Base-by-base conservation (phyloP, 2,113 vertebrate species). In the Chaetops frenatus region DNA sequence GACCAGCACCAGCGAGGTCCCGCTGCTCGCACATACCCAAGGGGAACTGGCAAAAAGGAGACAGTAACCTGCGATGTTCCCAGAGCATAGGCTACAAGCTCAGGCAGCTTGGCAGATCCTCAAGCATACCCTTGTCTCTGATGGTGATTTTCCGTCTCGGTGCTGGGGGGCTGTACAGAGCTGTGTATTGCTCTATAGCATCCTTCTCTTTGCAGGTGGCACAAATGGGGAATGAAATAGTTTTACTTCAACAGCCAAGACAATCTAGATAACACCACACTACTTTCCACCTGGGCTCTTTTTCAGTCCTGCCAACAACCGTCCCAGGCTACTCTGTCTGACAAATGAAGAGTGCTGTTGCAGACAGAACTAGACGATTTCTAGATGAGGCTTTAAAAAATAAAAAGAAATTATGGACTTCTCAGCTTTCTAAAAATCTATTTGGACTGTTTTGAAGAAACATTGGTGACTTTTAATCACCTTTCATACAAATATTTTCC, bases 21-120 rank as follows among this genome's bases (percentile, higher is more conserved):
- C 0, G 0, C 24, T 1, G 2, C 24, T 65, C 42, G 28, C 60
- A 56, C 40, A 57, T 1, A 48, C 0, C 2, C 38, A 38, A 19
- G 12, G 65, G 60, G 42, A 84, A 24, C 16, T 9, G 15, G 27
- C 18, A 44, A 51, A 88, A 76, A 81, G 16, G 28, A 25, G 69
- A 21, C 0, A 2, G 36, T 31, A 65, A 53, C 28, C 28, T n/a
- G 20, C n/a, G 40, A 21, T 28, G 9, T 38, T 81, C 28, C 85
- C 33, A 54, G n/a, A 70, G 28, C 13, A n/a, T 3, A 40, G 47
- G 36, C 44, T 67, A 47, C 35, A 36, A 28, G 20, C 25, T 79
- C 20, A 14, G 0, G 0, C 7, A 56, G 72, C 12, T 13, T 72
- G 76, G 33, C 62, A 89, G 27, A 31, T 44, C 36, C 45, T 60